Evolutionary conservation across 2,888 invertebrate genomes (phyloP).

Genomic region (Euspilapteryx auroguttella): DNA sequence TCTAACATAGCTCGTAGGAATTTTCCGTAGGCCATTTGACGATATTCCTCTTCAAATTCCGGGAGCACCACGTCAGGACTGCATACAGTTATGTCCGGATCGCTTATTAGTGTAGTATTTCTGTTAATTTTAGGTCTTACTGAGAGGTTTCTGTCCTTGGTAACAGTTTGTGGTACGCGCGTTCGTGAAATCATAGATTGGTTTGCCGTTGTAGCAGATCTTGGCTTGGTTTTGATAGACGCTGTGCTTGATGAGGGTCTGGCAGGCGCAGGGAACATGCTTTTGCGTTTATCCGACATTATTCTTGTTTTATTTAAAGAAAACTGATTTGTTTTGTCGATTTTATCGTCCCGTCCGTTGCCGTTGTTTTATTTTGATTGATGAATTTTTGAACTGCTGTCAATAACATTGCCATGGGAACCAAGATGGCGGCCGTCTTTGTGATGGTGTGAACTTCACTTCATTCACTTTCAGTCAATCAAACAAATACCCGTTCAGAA

Average conservation of each 20-base stretch:
- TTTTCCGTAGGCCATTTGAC: constrained; percentile 32
- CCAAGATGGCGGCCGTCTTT: constrained; percentile 13
- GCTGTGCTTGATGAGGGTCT: constrained; percentile 18
- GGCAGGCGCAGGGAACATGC: constrained; percentile 16
- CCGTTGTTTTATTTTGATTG: neutral
- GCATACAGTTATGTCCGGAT: constrained; percentile 18
- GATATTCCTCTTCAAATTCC: constrained; percentile 24
- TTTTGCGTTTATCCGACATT: constrained; percentile 29
- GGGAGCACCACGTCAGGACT: constrained; percentile 18
- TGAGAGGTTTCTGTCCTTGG: constrained; percentile 14
- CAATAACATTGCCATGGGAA: constrained; percentile 24
- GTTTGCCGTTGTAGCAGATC: constrained; percentile 16
- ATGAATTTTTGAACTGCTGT: neutral
- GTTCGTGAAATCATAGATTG: constrained; percentile 14
- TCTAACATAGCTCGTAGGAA: constrained; percentile 33
- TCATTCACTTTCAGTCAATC: too few relatives aligned
- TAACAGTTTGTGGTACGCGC: constrained; percentile 10
- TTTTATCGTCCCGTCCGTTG: neutral
- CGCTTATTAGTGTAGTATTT: constrained; percentile 15
- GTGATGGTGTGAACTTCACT: too few relatives aligned
- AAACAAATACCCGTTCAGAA: too few relatives aligned
- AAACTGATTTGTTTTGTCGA: too few relatives aligned
- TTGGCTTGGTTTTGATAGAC: constrained; percentile 18
- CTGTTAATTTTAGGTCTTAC: constrained; percentile 16
- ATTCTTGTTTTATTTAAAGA: constrained; percentile 4